These are phyloP conservation scores for Phragmatobia fuliginosa DNA, from an alignment of 2,888 invertebrate genomes.

Conservation along the genomic window DNA sequence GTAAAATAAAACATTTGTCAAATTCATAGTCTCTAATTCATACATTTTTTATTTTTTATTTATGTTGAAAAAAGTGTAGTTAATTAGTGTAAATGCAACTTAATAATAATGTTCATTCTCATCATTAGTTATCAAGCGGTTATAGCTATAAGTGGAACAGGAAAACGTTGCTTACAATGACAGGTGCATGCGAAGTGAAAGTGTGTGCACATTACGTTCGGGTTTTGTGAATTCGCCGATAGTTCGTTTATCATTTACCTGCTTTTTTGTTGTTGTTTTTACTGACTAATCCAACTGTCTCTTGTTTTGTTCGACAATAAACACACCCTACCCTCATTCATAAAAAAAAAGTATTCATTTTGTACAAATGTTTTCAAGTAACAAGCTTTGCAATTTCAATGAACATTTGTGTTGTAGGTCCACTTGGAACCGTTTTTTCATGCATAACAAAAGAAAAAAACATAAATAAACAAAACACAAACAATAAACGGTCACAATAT, in stretches of 20 bases:
- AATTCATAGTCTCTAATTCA: too few relatives aligned
- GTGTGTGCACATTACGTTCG: conserved; percentile 27
- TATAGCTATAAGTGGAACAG: conserved; percentile 38
- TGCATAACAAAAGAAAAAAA: too few relatives aligned
- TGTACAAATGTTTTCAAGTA: background rate
- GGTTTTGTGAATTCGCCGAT: conserved; percentile 27
- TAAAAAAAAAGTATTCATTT: background rate
- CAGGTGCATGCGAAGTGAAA: conserved; percentile 46
- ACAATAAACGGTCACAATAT: too few relatives aligned
- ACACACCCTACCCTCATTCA: background rate
- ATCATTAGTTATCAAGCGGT: background rate
- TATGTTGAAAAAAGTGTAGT: background rate
- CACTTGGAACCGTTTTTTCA: too few relatives aligned
- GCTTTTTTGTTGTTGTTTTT: background rate
- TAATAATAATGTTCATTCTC: background rate
- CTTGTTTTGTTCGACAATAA: background rate
- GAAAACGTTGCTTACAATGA: conserved; percentile 28
- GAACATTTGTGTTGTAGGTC: background rate
- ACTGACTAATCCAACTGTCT: background rate
- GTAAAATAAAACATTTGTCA: too few relatives aligned
- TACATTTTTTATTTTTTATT: background rate
- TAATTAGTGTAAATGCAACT: background rate
- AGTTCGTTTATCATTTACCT: conserved; percentile 25
- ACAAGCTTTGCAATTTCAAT: background rate
- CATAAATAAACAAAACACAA: too few relatives aligned